phyloP scores from a whole-genome alignment of 2,888 invertebrate species.

The Agrilus biguttatus region DNA sequence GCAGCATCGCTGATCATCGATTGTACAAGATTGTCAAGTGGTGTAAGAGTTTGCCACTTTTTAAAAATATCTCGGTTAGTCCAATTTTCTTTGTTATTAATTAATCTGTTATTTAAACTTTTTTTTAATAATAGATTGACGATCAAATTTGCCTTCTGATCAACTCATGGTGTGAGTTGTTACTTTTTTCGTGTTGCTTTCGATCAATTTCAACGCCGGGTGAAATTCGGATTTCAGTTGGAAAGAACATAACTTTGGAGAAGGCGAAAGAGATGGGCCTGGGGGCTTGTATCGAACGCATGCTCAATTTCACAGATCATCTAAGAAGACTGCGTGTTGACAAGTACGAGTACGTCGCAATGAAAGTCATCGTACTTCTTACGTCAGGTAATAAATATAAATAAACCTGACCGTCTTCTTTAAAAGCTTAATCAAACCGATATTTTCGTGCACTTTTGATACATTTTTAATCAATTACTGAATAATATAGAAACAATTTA shows the following conservation, averaged over 20 bases:
- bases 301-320: slow-evolving; percentile 91
- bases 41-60: slow-evolving; percentile 94
- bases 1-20: slow-evolving; percentile 88
- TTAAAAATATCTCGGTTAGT: slow-evolving; percentile 86
- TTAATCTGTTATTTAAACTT: neutral
- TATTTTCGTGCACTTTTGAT: too few species aligned
- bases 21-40: slow-evolving; percentile 96
- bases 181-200: slow-evolving; percentile 87
- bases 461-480: neutral
- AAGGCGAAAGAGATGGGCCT: slow-evolving; percentile 61
- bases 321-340: slow-evolving; percentile 79
- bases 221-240: slow-evolving; percentile 56
- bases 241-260: slow-evolving; percentile 47
- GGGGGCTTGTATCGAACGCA: slow-evolving; percentile 80
- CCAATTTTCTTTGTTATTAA: neutral
- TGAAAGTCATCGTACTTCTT: slow-evolving; percentile 86
- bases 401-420: too few species aligned
- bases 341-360: slow-evolving; percentile 90
- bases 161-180: slow-evolving; percentile 92
- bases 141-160: slow-evolving; percentile 94
- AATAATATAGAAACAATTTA: neutral
- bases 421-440: too few species aligned
- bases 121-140: slow-evolving; percentile 58
- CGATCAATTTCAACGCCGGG: slow-evolving; percentile 84
- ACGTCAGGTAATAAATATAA: slow-evolving; percentile 60